Conservation (phyloP, 1,140 invertebrate species). For the Coelopa frigida region DNA sequence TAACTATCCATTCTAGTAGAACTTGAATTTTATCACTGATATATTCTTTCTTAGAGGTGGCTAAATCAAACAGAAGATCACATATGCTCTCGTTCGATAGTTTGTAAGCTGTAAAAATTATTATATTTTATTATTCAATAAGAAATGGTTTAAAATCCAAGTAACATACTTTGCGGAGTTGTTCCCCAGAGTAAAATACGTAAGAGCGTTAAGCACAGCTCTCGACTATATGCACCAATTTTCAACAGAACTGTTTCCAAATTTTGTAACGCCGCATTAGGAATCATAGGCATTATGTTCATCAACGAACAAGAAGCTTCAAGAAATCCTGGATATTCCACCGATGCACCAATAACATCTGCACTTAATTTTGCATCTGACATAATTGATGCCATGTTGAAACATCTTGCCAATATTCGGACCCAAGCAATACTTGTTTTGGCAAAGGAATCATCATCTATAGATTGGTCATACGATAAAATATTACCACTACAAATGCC, state of each 20-base stretch:
- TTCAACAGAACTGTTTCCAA: slow-evolving; percentile 57
- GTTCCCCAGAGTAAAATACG: slow-evolving; percentile 53
- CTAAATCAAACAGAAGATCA: slow-evolving; percentile 70
- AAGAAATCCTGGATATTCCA: slow-evolving; percentile 58
- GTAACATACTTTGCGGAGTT: slow-evolving; percentile 32
- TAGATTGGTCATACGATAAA: slow-evolving; percentile 2
- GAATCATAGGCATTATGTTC: slow-evolving; percentile 57
- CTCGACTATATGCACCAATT: slow-evolving; percentile 53
- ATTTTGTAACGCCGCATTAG: slow-evolving; percentile 55
- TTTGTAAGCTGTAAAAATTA: slow-evolving; percentile 28
- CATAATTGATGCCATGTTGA: slow-evolving; percentile 33
- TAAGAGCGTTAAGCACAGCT: slow-evolving; percentile 54
- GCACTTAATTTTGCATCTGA: slow-evolving; percentile 43
- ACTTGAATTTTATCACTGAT: slow-evolving; percentile 45
- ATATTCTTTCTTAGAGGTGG: slow-evolving; percentile 51
- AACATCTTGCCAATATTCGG: slow-evolving; percentile 37
- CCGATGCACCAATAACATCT: slow-evolving; percentile 54
- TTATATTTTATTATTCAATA: neutral
- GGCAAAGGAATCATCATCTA: slow-evolving; percentile 39
- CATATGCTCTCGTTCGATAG: slow-evolving; percentile 61
- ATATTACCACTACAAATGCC: slow-evolving; percentile 7
- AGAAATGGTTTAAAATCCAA: neutral
- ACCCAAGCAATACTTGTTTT: slow-evolving; percentile 44
- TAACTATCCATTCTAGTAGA: slow-evolving; percentile 37
- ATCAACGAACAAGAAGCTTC: slow-evolving; percentile 68